These are phyloP conservation scores for Melinopterus prodromus DNA, from an alignment of 2,888 invertebrate genomes.

Conservation along the genomic window DNA sequence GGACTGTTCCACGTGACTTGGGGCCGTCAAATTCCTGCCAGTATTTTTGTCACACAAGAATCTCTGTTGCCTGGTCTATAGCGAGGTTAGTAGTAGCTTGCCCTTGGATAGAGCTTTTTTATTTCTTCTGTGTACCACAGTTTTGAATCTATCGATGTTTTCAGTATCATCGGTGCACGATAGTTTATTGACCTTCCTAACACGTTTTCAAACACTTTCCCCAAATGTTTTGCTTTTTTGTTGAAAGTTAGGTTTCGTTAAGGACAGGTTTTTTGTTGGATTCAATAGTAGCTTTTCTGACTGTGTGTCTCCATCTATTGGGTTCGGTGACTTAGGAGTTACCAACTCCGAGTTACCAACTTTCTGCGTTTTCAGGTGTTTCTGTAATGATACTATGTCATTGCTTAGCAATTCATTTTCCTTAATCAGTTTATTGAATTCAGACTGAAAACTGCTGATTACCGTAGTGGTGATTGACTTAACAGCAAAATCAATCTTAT, in stretches of 20 bases:
- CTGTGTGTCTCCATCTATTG: conserved; percentile 4
- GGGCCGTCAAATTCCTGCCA: too few relatives aligned
- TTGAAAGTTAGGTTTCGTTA: neutral
- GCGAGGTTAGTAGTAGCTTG: neutral
- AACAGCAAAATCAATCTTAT: neutral
- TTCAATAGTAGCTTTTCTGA: neutral
- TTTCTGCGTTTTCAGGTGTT: neutral
- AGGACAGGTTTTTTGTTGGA: neutral
- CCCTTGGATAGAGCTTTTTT: neutral
- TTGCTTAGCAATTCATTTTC: neutral
- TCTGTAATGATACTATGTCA: neutral
- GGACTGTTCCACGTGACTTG: too few relatives aligned
- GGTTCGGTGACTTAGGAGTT: neutral
- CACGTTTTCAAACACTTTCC: neutral
- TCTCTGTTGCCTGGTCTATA: too few relatives aligned
- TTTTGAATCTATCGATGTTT: neutral
- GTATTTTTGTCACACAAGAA: too few relatives aligned
- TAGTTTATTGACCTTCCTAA: neutral
- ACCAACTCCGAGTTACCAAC: neutral
- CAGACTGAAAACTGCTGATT: conserved; percentile 4
- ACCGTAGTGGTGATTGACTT: neutral
- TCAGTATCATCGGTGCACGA: neutral
- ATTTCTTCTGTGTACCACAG: neutral
- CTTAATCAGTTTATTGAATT: neutral
- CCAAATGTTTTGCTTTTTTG: neutral